Conservation (phyloP, 37 sponge, comb jelly and placozoan species). For the Corticium candelabrum region DNA sequence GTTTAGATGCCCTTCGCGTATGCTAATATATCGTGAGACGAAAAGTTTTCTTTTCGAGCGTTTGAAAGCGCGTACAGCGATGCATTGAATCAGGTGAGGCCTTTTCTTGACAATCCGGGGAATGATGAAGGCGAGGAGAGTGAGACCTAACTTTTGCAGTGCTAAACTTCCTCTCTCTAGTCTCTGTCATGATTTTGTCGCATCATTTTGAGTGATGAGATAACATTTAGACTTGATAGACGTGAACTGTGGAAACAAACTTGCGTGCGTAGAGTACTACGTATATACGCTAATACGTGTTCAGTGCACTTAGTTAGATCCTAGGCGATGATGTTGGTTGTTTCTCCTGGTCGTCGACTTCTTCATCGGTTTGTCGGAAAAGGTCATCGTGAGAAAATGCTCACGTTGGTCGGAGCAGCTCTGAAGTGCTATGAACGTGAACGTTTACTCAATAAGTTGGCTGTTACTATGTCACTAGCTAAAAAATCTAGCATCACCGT, state of each 20-base stretch:
- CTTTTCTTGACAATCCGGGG: too few species aligned
- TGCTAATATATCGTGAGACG: slow-evolving; percentile 38
- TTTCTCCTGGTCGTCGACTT: slow-evolving; percentile 42
- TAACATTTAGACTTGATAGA: slow-evolving; percentile 57
- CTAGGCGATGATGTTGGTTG: slow-evolving; percentile 78
- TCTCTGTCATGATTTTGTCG: slow-evolving; percentile 72
- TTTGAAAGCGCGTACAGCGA: too few species aligned
- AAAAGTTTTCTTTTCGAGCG: too few species aligned
- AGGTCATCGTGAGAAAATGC: slow-evolving; percentile 40
- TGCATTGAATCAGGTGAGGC: too few species aligned
- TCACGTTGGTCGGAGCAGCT: slow-evolving; percentile 31
- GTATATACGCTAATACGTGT: too few species aligned
- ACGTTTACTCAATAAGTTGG: neutral
- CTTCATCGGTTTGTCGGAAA: slow-evolving; percentile 66
- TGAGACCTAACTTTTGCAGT: too few species aligned
- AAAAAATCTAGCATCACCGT: neutral
- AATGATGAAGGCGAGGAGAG: too few species aligned
- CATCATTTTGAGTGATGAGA: slow-evolving; percentile 62
- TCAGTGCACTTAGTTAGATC: too few species aligned
- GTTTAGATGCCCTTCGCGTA: neutral
- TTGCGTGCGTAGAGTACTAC: slow-evolving; percentile 59
- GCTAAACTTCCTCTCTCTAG: slow-evolving; percentile 83
- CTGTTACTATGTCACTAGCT: slow-evolving; percentile 13
- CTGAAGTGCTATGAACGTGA: slow-evolving; percentile 35
- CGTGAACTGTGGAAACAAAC: slow-evolving; percentile 66